Percentiles rank a stretch among this genome's conserved stretches.
Evolutionary conservation across 2,113 vertebrate species (phyloP).

Genomic region (Pseudolaguvia tuberculata): DNA sequence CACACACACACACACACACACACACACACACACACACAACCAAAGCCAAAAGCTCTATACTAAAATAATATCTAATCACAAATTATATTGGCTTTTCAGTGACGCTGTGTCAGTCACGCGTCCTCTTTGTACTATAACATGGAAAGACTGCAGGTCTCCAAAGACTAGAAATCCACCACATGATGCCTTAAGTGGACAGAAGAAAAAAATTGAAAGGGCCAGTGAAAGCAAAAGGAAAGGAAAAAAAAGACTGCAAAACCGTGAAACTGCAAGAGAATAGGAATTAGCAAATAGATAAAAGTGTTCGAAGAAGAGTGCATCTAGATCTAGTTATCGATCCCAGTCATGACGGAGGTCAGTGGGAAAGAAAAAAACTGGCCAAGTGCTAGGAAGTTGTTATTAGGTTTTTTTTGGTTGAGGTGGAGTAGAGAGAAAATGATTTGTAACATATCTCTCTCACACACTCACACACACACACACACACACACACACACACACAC

Average conservation of each 20-base stretch:
- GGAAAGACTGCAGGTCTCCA: constrained; percentile 42
- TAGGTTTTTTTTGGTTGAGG: constrained; percentile 64
- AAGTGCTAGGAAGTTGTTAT: constrained; percentile 77
- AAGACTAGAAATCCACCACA: constrained; percentile 20
- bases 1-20: constrained; percentile 26
- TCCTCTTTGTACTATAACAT: constrained; percentile 34
- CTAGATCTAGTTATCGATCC: constrained; percentile 7
- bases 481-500: constrained; percentile 72
- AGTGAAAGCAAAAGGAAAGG: neutral
- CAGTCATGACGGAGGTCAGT: constrained; percentile 28
- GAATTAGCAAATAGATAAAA: constrained; percentile 19
- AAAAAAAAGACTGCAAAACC: constrained; percentile 10
- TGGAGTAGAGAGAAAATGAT: constrained; percentile 22
- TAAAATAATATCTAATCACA: neutral
- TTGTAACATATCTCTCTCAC: no score
- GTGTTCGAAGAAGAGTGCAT: neutral
- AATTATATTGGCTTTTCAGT: neutral
- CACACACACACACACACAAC: constrained; percentile 5
- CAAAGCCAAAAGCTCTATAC: neutral
- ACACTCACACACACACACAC: constrained; percentile 74
- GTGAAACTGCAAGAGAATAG: neutral
- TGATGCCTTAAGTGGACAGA: constrained; percentile 45
- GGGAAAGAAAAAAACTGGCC: constrained; percentile 49
- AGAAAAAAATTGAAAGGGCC: constrained; percentile 14
- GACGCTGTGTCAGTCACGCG: neutral